Percentiles rank a stretch among this genome's conserved stretches.
phyloP scores from a whole-genome alignment of 2,888 invertebrate genomes.

The Rotaria magnacalcarata region DNA sequence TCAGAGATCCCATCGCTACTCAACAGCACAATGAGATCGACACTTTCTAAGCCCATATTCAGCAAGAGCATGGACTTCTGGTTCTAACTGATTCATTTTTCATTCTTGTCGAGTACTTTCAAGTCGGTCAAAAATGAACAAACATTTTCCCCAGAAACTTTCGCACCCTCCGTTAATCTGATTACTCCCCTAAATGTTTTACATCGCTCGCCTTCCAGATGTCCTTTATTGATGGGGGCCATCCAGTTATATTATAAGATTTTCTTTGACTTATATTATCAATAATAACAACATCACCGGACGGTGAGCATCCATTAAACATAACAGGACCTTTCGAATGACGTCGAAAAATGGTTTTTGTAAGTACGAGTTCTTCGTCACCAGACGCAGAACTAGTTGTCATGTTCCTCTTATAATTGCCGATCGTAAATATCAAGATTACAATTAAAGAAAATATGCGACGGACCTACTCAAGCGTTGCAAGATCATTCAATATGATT shows the following conservation, averaged over 20 bases:
- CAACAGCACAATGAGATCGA: too few relatives aligned
- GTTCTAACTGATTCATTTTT: too few relatives aligned
- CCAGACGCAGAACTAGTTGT: neutral
- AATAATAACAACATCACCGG: constrained; percentile 10
- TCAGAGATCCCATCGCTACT: too few relatives aligned
- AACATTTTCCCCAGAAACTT: too few relatives aligned
- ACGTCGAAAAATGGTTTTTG: constrained; percentile 3
- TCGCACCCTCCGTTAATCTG: too few relatives aligned
- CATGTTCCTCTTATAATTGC: neutral
- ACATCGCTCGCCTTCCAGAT: too few relatives aligned
- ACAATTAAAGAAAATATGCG: neutral
- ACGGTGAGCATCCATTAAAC: constrained; percentile 22
- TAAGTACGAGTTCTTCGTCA: neutral
- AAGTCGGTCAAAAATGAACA: too few relatives aligned
- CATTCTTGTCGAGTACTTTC: too few relatives aligned
- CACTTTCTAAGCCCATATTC: too few relatives aligned
- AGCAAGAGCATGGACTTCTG: too few relatives aligned
- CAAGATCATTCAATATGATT: constrained; percentile 2
- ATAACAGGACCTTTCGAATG: constrained; percentile 20
- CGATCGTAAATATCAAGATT: neutral
- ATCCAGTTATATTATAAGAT: neutral
- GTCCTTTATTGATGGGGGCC: too few relatives aligned
- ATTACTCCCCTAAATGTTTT: too few relatives aligned
- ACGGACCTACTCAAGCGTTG: neutral
- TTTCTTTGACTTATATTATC: constrained; percentile 9